Evolutionary conservation across 2,888 invertebrate species (phyloP).

Genomic region (Phyllotreta cruciferae): DNA sequence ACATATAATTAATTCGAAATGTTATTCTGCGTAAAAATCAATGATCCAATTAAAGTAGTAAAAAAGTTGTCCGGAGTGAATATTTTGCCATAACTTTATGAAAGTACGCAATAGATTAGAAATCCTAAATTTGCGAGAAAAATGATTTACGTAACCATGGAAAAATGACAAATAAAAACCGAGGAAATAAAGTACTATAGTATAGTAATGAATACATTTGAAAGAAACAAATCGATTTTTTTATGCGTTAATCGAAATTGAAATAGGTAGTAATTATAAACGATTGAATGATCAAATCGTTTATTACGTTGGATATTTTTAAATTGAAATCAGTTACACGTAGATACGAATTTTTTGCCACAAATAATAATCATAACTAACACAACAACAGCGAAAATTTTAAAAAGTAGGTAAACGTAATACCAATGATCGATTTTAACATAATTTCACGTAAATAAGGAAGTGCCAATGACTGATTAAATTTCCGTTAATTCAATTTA

Average conservation of each 20-base stretch:
- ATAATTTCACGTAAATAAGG: no score
- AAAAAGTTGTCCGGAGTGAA: slow-evolving; percentile 17
- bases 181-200: slow-evolving; percentile 18
- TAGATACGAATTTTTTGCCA: no score
- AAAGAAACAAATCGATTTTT: slow-evolving; percentile 29
- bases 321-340: no score
- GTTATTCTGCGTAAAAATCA: slow-evolving; percentile 20
- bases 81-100: slow-evolving; percentile 37
- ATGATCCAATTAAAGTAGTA: slow-evolving; percentile 26
- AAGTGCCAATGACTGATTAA: no score
- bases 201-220: slow-evolving; percentile 24
- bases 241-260: slow-evolving; percentile 25
- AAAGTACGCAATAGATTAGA: slow-evolving; percentile 31
- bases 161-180: slow-evolving; percentile 28
- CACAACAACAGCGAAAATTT: no score
- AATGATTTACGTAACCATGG: slow-evolving; percentile 21
- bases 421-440: no score
- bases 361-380: no score
- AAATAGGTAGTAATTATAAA: slow-evolving; percentile 28
- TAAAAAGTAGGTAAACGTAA: no score
- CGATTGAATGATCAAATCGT: slow-evolving; percentile 29
- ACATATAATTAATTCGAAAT: not conserved
- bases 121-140: slow-evolving; percentile 32
- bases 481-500: no score
- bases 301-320: slow-evolving; percentile 14